These are phyloP conservation scores for Phylloscopus whistleri DNA, from an alignment of 2,113 vertebrate species.

Conservation along the genomic window DNA sequence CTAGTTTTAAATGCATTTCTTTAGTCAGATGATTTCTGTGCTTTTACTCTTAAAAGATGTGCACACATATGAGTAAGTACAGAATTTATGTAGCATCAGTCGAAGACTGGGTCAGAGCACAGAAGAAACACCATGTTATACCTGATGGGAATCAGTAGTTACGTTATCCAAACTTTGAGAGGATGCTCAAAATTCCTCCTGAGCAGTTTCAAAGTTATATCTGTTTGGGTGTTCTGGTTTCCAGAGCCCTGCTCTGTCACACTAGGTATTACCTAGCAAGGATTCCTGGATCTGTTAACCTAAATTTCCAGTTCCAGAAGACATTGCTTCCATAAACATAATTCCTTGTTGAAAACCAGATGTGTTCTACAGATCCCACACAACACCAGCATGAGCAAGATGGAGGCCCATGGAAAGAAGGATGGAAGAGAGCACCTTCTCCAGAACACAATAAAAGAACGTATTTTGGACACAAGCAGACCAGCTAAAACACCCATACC, in stretches of 20 bases:
- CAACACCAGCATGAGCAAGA: accelerated
- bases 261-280: background rate
- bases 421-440: background rate
- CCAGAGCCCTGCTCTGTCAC: background rate
- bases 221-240: background rate
- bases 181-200: background rate
- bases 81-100: background rate
- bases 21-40: background rate
- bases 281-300: background rate
- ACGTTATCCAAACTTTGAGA: background rate
- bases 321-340: background rate
- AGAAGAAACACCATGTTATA: background rate
- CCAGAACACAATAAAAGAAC: accelerated
- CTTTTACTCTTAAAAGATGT: background rate
- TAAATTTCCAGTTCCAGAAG: background rate
- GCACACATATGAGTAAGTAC: background rate
- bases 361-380: background rate
- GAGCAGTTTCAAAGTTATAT: background rate
- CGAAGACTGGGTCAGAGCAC: background rate
- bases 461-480: background rate
- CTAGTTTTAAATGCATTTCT: background rate
- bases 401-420: background rate
- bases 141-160: background rate
- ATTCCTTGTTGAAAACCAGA: background rate
- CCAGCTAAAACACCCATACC: background rate